phyloP scores from a whole-genome alignment of 1,140 invertebrate genomes.

The Andricus grossulariae region DNA sequence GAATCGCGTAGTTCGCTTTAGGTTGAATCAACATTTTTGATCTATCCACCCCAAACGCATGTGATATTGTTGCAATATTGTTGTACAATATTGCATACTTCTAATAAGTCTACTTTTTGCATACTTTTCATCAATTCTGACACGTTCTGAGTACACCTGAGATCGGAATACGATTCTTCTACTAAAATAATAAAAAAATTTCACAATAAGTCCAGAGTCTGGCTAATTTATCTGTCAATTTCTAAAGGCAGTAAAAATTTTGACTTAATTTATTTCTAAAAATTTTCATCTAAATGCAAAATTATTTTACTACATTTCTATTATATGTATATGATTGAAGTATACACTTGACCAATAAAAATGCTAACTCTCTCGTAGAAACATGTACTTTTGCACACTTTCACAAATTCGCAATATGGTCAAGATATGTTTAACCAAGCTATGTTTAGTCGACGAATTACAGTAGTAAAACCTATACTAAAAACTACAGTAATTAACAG shows the following conservation, averaged over 20 bases:
- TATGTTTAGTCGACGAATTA: too few species aligned
- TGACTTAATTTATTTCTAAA: neutral
- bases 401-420: too few species aligned
- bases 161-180: too few species aligned
- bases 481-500: too few species aligned
- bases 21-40: neutral
- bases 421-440: too few species aligned
- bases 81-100: slow-evolving; percentile 10
- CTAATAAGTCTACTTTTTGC: neutral
- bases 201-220: neutral
- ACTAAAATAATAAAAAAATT: neutral
- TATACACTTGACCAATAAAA: slow-evolving; percentile 8
- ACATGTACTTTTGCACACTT: slow-evolving; percentile 8
- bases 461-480: too few species aligned
- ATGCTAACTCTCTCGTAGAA: neutral
- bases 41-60: slow-evolving; percentile 8
- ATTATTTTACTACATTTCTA: neutral
- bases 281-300: neutral
- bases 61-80: neutral
- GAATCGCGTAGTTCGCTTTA: slow-evolving; percentile 9
- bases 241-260: neutral
- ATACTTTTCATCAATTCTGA: neutral
- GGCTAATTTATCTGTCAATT: neutral
- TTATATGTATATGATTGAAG: neutral
- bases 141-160: too few species aligned